Conservation (phyloP, 2,113 vertebrate genomes). For the Pionites leucogaster region DNA sequence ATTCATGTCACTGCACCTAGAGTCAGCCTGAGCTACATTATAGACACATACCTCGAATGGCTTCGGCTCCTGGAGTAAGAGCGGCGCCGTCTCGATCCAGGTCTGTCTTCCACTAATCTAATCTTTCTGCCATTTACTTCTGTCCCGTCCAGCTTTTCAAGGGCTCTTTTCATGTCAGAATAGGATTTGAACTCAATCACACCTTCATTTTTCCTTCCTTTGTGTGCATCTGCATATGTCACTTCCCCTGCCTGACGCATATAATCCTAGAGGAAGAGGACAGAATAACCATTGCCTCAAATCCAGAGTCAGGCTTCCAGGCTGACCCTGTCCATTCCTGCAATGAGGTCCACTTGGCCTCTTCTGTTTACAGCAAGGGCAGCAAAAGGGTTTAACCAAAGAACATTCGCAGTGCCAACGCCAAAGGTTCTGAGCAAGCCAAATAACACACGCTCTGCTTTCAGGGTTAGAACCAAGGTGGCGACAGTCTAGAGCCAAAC, state of each 20-base stretch:
- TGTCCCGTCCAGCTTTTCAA: slow-evolving; percentile 96
- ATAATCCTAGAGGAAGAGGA: slow-evolving; percentile 86
- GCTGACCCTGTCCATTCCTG: neutral
- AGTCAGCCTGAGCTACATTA: neutral
- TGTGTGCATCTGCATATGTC: slow-evolving; percentile 96
- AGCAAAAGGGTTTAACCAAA: neutral
- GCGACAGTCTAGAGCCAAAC: neutral
- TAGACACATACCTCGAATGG: slow-evolving; percentile 82
- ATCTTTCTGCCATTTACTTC: slow-evolving; percentile 97
- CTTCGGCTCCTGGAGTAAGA: slow-evolving; percentile 94
- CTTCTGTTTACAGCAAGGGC: neutral
- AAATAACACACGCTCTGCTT: neutral
- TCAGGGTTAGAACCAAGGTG: neutral
- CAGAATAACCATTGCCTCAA: slow-evolving; percentile 50
- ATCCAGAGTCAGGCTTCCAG: slow-evolving; percentile 17
- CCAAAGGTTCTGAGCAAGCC: neutral
- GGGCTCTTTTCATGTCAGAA: slow-evolving; percentile 96
- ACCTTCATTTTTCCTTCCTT: slow-evolving; percentile 93
- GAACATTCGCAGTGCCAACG: neutral
- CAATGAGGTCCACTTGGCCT: neutral
- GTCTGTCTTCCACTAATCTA: slow-evolving; percentile 93
- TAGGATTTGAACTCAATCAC: slow-evolving; percentile 97
- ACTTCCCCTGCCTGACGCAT: slow-evolving; percentile 98
- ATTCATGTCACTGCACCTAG: neutral
- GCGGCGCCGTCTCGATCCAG: slow-evolving; percentile 85